Conservation (phyloP, 2,797 vertebrate species). For the Lepus oiostolus region DNA sequence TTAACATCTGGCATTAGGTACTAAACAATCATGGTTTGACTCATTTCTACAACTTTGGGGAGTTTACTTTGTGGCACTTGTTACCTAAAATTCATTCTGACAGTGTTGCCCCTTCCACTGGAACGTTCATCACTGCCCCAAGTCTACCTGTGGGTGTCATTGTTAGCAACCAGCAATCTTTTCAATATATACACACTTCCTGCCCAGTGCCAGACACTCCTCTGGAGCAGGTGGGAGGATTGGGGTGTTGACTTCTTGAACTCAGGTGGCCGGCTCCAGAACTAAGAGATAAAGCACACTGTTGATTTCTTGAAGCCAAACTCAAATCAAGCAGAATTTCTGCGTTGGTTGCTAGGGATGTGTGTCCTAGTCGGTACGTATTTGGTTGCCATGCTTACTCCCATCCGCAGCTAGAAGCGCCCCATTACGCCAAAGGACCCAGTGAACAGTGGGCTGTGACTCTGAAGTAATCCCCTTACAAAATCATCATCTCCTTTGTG, state of each 20-base stretch:
- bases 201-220: fast-evolving
- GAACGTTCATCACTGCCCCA: neutral
- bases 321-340: neutral
- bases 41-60: neutral
- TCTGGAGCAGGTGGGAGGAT: neutral
- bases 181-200: fast-evolving
- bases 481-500: neutral
- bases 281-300: neutral
- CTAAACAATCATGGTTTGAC: neutral
- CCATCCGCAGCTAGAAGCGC: neutral
- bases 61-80: neutral
- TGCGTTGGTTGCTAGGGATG: neutral
- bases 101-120: neutral
- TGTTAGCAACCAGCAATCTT: neutral
- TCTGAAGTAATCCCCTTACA: neutral
- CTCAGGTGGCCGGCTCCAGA: neutral
- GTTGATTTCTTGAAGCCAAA: constrained; percentile 4
- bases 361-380: neutral
- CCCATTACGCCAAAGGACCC: neutral
- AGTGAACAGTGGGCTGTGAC: neutral
- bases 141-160: neutral
- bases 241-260: neutral
- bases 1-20: neutral
- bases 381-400: neutral
- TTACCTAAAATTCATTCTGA: neutral